Base-by-base conservation (phyloP, 2,113 vertebrate genomes). In the Eurystomus gularis region DNA sequence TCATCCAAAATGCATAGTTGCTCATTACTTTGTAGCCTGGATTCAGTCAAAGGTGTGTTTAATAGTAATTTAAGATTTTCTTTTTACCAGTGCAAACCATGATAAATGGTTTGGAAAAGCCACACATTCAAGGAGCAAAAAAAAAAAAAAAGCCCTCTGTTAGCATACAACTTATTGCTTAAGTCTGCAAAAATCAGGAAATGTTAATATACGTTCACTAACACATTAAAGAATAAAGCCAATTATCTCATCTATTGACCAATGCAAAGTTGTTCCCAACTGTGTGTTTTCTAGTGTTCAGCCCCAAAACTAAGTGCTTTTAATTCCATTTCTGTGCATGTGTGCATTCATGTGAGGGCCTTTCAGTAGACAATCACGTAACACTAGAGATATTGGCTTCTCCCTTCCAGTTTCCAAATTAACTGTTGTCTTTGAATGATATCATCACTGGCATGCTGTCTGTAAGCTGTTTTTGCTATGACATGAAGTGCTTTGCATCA, bases 361-460 rank as follows among this genome's bases (percentile, higher is more conserved):
- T 94, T 97, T 97, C 95, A 95, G 52, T 62, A 78, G 23, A 79
- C 88, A 93, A 92, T 96, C 92, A 79, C 16, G 1, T 71, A 72
- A 95, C 95, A 92, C 85, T 39, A 82, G 57, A n/a, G 64, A 96
- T 94, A 94, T 96, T 97, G 76, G 84, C 90, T 95, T 95, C 89
- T 86, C 90, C 83, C 39, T 95, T 81, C 83, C 85, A 86, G 66
- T 94, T 97, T n/a, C 80, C 88, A 75, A 83, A 93, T 96, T 94
- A 93, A 65, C 93, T 73, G 89, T 61, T 86, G 52, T 97, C 96
- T 86, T 17, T 57, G 58, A 88, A 78, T 86, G 83, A 96, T 93
- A 75, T 95, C 90, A 70, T 84, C 79, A 75, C 57, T 82, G 92
- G 94, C 94, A 73, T 86, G 83, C 58, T 96, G 96, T 89, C 91